A percentile compares a stretch with the other conserved stretches of the same genome.
Conservation (phyloP, 1,140 invertebrate species). For the Aphelenchoides avenae region DNA sequence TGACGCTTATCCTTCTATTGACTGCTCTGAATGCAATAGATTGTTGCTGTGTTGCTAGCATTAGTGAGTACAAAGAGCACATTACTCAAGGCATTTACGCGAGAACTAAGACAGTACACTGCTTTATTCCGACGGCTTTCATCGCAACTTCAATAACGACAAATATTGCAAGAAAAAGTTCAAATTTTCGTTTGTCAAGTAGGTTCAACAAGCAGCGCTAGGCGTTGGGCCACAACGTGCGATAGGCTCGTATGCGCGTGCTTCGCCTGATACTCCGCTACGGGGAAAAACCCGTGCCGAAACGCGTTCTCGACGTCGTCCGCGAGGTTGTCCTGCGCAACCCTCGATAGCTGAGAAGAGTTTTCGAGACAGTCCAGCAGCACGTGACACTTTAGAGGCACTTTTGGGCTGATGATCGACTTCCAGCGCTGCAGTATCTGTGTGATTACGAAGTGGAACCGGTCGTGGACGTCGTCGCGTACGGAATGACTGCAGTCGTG, state of each 20-base stretch:
- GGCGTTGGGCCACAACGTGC: background rate
- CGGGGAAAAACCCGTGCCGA: too few relatives aligned
- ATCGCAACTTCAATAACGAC: background rate
- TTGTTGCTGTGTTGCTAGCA: background rate
- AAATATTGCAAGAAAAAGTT: background rate
- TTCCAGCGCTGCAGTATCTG: background rate
- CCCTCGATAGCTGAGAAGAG: background rate
- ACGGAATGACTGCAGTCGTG: background rate
- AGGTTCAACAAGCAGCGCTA: background rate
- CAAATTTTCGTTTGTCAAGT: background rate
- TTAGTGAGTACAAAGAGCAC: background rate
- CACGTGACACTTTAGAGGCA: background rate
- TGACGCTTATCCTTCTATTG: too few relatives aligned
- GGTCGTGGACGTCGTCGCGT: slow-evolving; percentile 2
- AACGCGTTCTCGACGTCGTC: slow-evolving; percentile 5
- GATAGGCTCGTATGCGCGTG: background rate
- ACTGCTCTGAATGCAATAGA: too few relatives aligned
- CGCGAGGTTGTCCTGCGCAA: background rate
- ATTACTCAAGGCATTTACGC: background rate
- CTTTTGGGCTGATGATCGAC: background rate
- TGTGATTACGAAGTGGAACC: slow-evolving; percentile 1
- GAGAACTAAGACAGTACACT: background rate
- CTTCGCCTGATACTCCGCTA: too few relatives aligned
- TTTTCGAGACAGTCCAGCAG: too few relatives aligned
- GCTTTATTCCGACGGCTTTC: background rate